A percentile compares a stretch with the other conserved stretches of the same genome.
These are phyloP conservation scores for Antitype chi DNA, from an alignment of 2,888 invertebrate genomes.

Conservation along the genomic window DNA sequence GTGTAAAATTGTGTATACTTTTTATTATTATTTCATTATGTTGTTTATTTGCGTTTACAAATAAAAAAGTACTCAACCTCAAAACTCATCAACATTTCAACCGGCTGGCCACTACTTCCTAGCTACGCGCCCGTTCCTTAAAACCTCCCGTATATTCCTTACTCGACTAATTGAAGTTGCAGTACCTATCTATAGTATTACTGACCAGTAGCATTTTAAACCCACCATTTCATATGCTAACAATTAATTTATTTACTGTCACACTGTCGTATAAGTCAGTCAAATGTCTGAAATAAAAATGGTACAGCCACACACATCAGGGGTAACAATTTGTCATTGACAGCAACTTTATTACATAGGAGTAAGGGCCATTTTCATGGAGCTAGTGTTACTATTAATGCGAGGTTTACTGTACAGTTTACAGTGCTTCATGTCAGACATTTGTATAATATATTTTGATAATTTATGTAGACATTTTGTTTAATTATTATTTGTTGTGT, in stretches of 20 bases:
- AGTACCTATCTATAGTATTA: neutral
- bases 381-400: neutral
- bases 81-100: neutral
- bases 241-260: constrained; percentile 7
- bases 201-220: constrained; percentile 13
- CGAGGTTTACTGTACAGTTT: neutral
- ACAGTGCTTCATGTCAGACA: neutral
- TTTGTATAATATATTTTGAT: neutral
- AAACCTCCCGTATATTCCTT: constrained; percentile 22
- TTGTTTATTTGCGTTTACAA: neutral
- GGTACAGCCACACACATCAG: neutral
- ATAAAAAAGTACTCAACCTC: neutral
- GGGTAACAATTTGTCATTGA: too few relatives aligned
- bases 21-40: neutral
- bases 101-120: too few relatives aligned
- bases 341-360: neutral
- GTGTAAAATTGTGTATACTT: neutral
- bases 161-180: constrained; percentile 20
- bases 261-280: neutral
- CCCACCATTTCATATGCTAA: neutral
- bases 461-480: neutral
- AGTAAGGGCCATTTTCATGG: neutral
- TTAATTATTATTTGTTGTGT: neutral
- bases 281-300: constrained; percentile 6
- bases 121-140: neutral